These are phyloP conservation scores for Eupithecia pulchellata DNA, from an alignment of 2,888 invertebrate species.

Conservation along the genomic window DNA sequence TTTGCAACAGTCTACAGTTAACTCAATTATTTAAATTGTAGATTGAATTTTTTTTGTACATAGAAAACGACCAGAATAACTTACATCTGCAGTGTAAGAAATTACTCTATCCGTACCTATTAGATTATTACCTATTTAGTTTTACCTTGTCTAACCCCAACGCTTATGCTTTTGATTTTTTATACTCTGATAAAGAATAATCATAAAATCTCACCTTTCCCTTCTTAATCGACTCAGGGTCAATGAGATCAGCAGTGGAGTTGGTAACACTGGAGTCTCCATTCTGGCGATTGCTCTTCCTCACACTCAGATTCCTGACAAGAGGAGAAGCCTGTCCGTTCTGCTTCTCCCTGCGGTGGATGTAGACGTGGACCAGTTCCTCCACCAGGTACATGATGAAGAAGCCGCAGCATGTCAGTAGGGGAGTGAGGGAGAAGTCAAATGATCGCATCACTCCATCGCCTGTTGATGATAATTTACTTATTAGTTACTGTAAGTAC, in stretches of 20 bases:
- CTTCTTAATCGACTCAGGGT: constrained; percentile 59
- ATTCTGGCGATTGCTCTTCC: constrained; percentile 61
- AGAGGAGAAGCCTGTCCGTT: constrained; percentile 63
- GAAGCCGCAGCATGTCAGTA: constrained; percentile 91
- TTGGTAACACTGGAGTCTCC: constrained; percentile 69
- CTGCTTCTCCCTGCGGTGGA: constrained; percentile 82
- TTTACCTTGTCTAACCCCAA: no score
- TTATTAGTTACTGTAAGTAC: background rate
- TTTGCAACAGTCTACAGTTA: no score
- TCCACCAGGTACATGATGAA: constrained; percentile 93
- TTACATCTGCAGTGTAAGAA: no score
- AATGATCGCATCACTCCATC: constrained; percentile 76
- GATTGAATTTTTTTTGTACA: no score
- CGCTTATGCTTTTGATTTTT: no score
- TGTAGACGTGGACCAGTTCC: constrained; percentile 89
- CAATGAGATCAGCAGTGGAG: constrained; percentile 77
- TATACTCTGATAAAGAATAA: background rate
- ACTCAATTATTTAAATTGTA: no score
- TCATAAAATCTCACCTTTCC: constrained; percentile 52
- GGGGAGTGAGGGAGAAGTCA: constrained; percentile 88
- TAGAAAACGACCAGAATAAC: no score
- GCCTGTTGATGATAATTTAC: constrained; percentile 48
- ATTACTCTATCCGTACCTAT: no score
- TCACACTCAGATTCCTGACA: constrained; percentile 76
- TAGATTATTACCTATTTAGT: no score